Base-by-base conservation (phyloP, 2,797 vertebrate genomes). In the Platalea minor region DNA sequence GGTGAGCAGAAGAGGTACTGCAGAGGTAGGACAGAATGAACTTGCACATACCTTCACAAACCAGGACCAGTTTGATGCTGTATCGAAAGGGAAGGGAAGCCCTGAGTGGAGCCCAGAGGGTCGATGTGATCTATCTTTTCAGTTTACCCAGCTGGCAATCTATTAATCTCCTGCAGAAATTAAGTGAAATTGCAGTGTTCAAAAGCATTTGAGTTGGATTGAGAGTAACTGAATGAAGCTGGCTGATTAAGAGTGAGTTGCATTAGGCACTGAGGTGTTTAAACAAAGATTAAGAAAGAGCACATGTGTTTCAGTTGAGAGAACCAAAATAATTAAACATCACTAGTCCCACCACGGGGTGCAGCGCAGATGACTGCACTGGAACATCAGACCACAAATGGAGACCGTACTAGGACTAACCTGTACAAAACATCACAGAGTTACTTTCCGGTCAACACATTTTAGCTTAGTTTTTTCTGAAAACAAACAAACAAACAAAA, bases 271-370 rank as follows among this genome's bases (percentile, higher is more conserved):
- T 19, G 37, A 89, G 74, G 51, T 48, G 15, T 72, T 83, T 84
- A 85, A 95, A 78, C 37, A 10, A 87, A 94, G 91, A 94, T 96
- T 96, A 96, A 87, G 53, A 24, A 89, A 45, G 80, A 85, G 76
- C 57, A 81, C 29, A 28, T 33, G 26, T 13, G 15, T 89, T 45
- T 91, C 77, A 86, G 11, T 3, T 85, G 91, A 59, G 75, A 95
- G 65, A 92, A 73, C 17, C 54, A 74, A 75, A 88, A 75, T 76
- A 88, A 95, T 56, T 67, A 45, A 96, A 91, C 14, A 59, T 35
- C 59, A 35, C 51, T 54, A 43, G 60, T 53, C 28, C 57, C 78
- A 53, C 5, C 4, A 2, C 0, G 0, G 17, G 31, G 24, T 25
- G 21, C 77, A 93, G 53, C 17, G 41, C 39, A 70, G 11, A 29